These are phyloP conservation scores for Meloidogyne hapla DNA, from an alignment of 1,140 invertebrate genomes.

Conservation along the genomic window DNA sequence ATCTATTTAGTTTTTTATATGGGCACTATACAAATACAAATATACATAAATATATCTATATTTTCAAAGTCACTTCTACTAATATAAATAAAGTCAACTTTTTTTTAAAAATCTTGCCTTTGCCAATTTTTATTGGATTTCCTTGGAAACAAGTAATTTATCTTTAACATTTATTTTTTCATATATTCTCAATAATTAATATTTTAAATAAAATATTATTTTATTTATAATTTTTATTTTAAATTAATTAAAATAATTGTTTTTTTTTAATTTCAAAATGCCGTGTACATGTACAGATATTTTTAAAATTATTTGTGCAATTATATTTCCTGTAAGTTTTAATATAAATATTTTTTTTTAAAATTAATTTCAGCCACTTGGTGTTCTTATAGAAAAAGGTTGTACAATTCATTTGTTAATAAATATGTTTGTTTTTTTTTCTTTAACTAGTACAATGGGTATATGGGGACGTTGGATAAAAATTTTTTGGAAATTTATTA, in stretches of 20 bases:
- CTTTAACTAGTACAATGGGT: no score
- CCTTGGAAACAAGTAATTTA: neutral
- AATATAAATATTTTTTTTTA: neutral
- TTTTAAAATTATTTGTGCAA: constrained; percentile 32
- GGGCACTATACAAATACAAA: no score
- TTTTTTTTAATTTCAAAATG: constrained; percentile 23
- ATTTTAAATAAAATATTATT: no score
- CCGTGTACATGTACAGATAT: constrained; percentile 25
- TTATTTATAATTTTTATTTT: no score
- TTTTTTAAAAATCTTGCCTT: neutral
- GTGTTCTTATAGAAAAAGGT: constrained; percentile 48
- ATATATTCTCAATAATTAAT: neutral
- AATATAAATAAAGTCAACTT: no score
- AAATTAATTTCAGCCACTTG: constrained; percentile 52
- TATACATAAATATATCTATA: no score
- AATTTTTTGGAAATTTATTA: no score
- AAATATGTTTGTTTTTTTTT: constrained; percentile 38
- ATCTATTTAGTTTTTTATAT: no score
- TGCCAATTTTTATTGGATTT: constrained; percentile 5
- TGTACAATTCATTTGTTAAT: constrained; percentile 50
- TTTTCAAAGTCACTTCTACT: no score
- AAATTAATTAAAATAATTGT: no score
- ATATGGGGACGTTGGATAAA: no score
- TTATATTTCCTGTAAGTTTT: constrained; percentile 36
- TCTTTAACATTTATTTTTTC: neutral